A percentile compares a stretch with the other conserved stretches of the same genome.
Conservation (phyloP, 1,140 invertebrate genomes). For the Papilio polyxenes region DNA sequence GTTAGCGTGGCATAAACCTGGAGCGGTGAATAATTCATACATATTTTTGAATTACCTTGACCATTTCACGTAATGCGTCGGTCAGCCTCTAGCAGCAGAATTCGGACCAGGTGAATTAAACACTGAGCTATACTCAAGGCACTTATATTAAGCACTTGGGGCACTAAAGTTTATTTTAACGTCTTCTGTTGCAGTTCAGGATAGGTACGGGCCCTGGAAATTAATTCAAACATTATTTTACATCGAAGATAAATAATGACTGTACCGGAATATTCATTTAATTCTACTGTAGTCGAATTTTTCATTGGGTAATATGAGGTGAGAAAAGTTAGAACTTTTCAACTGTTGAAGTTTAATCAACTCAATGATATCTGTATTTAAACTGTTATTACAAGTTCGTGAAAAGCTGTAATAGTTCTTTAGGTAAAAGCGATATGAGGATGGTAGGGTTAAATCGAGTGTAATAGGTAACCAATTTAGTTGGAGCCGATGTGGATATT, state of each 20-base stretch:
- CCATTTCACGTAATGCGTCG: conserved; percentile 75
- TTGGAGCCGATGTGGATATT: conserved; percentile 66
- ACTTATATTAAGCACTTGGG: conserved; percentile 63
- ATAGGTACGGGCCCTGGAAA: conserved; percentile 75
- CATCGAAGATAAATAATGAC: conserved; percentile 1
- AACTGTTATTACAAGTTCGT: conserved; percentile 41
- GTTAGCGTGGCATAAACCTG: conserved; percentile 72
- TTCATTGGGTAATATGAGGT: background rate
- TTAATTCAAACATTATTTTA: conserved; percentile 62
- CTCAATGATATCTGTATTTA: conserved; percentile 40
- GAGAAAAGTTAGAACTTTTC: background rate
- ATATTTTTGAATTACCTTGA: conserved; percentile 76
- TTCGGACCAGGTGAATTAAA: conserved; percentile 57
- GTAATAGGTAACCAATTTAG: conserved; percentile 76
- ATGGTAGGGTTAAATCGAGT: conserved; percentile 63
- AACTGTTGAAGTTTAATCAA: conserved; percentile 21
- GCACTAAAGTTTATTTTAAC: conserved; percentile 66
- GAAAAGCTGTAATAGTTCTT: conserved; percentile 45
- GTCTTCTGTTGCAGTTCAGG: conserved; percentile 70
- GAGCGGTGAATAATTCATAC: conserved; percentile 75
- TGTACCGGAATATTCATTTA: background rate
- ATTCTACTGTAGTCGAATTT: conserved; percentile 5
- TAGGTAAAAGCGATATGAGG: conserved; percentile 44
- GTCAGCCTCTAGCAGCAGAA: conserved; percentile 61
- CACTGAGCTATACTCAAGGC: conserved; percentile 60